Base-by-base conservation (phyloP, 2,113 vertebrate genomes). In the Zootoca vivipara region DNA sequence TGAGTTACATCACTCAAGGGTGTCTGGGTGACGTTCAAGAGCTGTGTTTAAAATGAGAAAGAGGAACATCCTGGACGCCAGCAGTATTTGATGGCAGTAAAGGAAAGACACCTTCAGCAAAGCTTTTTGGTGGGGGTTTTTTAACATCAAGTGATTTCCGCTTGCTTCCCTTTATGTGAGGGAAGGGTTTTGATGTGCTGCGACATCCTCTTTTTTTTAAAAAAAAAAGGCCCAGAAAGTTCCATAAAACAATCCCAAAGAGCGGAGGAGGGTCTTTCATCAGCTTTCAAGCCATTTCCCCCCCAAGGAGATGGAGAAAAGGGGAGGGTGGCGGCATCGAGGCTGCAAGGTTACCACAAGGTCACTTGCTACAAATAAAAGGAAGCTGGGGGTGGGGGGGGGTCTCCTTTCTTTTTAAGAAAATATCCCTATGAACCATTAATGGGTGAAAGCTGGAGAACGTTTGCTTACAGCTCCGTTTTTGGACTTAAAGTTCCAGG, bases 311-410 rank as follows among this genome's bases (percentile, higher is more conserved):
- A 0, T 9, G 40, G 46, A 18, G 30, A 15, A 30, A 42, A 40
- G 26, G 40, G 24, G 89, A 89, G 90, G 77, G 0, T 0, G 42
- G 10, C 81, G 74, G 74, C 80, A 58, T 67, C 52, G 86, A 90
- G 56, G 89, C 6, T 0, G 0, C 94, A 95, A 95, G 94, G 95
- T 94, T 94, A 90, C 85, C 87, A 62, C 83, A 91, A 92, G 64
- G 85, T 91, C 90, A 75, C 56, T 28, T 85, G 84, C 93, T 91
- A 90, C 88, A 74, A 87, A 87, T 52, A 90, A 89, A 28, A 8
- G 8, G 2, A 82, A 42, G 15, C 7, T 15, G 52, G 10, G 22
- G n/a, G n/a, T n/a, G n/a, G 8, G 46, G 67, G n/a, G 46, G 30
- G 52, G 16, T n/a, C 77, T 84, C 20, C n/a, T 40, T 85, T 35